Evolutionary conservation across 2,113 vertebrate species (phyloP).

Genomic region (Lophius piscatorius): DNA sequence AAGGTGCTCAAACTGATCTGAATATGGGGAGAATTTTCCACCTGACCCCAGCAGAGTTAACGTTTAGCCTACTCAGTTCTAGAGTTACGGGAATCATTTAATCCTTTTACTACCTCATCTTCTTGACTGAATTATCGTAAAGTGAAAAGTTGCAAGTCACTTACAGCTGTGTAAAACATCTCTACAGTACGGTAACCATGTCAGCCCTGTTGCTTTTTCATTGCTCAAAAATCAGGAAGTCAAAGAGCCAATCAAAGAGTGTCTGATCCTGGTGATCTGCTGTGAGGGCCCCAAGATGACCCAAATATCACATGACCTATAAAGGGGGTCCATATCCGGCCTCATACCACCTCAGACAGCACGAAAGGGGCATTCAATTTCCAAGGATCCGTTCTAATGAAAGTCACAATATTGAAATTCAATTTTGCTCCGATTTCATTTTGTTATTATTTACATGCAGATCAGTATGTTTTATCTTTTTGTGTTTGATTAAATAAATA

Average conservation of each 20-base stretch:
- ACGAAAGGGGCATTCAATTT: conserved; percentile 49
- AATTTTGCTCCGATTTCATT: conserved; percentile 5
- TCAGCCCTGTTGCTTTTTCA: conserved; percentile 46
- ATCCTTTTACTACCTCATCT: conserved; percentile 38
- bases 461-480: not conserved
- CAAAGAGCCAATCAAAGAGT: conserved; percentile 55
- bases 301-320: conserved; percentile 69
- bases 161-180: conserved; percentile 45
- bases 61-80: conserved; percentile 19
- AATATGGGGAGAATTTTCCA: conserved; percentile 26
- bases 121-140: conserved; percentile 44
- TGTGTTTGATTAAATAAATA: too few species aligned
- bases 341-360: conserved; percentile 62
- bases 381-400: conserved; percentile 11
- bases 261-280: conserved; percentile 72
- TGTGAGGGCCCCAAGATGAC: conserved; percentile 61
- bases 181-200: conserved; percentile 37
- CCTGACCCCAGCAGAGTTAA: conserved; percentile 37
- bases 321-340: conserved; percentile 65
- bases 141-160: conserved; percentile 46
- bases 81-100: conserved; percentile 43
- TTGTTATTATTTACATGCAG: not conserved
- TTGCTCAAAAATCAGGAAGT: conserved; percentile 55
- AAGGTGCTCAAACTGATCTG: conserved; percentile 16
- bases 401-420: conserved; percentile 4